Conservation (phyloP, 2,113 vertebrate species). For the Harpagus bidentatus region DNA sequence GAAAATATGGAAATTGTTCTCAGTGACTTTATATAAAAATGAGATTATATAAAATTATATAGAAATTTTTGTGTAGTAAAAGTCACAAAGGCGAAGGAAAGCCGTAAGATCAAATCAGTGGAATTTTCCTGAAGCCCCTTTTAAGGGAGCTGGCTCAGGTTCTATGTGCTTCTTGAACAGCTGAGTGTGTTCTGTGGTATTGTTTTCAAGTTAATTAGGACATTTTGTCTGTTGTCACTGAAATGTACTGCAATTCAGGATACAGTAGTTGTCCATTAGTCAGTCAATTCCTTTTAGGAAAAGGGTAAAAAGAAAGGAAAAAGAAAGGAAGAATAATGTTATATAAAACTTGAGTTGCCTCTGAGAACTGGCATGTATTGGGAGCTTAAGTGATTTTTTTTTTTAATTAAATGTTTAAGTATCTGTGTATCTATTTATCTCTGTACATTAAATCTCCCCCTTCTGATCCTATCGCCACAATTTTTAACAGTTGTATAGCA, state of each 20-base stretch:
- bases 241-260: neutral
- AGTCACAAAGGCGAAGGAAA: neutral
- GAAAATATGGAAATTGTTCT: neutral
- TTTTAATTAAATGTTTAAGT: neutral
- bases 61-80: neutral
- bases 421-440: neutral
- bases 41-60: neutral
- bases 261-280: neutral
- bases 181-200: neutral
- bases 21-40: neutral
- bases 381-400: neutral
- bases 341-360: neutral
- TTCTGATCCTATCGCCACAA: neutral
- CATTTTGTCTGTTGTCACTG: neutral
- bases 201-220: slow-evolving; percentile 18
- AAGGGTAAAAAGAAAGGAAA: neutral
- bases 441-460: neutral
- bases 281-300: neutral
- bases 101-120: neutral
- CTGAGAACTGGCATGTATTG: neutral
- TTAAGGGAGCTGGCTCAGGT: neutral
- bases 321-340: neutral
- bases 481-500: neutral
- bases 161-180: neutral
- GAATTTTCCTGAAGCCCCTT: neutral